A percentile compares a stretch with the other conserved stretches of the same genome.
These are phyloP conservation scores for Catharus minimus DNA, from an alignment of 2,113 vertebrate genomes.

Conservation along the genomic window DNA sequence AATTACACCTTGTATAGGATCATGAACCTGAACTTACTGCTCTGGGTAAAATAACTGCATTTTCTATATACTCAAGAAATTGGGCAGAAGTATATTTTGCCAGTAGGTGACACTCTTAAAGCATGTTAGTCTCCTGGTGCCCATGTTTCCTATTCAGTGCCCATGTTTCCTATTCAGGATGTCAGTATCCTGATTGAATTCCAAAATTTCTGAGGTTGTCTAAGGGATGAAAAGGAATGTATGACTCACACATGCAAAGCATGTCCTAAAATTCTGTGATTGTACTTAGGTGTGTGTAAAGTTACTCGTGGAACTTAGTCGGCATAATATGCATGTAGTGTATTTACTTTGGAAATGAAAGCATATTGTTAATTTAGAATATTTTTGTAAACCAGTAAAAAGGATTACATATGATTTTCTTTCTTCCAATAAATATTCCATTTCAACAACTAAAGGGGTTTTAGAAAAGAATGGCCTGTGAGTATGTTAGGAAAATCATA, in stretches of 20 bases:
- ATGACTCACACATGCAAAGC: background rate
- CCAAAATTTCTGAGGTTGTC: background rate
- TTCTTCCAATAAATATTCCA: background rate
- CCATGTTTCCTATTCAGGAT: background rate
- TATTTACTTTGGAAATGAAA: background rate
- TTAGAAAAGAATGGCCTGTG: background rate
- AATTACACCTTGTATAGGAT: background rate
- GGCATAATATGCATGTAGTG: background rate
- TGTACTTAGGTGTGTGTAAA: background rate
- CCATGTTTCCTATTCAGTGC: background rate
- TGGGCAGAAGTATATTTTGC: background rate
- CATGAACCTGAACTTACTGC: background rate
- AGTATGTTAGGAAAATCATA: background rate
- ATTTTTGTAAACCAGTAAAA: background rate
- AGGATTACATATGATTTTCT: background rate
- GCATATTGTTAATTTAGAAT: background rate
- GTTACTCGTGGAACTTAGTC: background rate
- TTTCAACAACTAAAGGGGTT: background rate
- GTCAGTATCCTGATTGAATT: background rate
- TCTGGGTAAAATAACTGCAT: background rate
- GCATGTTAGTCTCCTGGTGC: background rate
- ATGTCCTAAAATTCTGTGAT: background rate
- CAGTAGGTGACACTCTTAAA: constrained; percentile 26
- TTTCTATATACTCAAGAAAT: background rate
- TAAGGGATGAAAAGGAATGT: background rate